Percentiles rank a stretch among this genome's conserved stretches.
Conservation (phyloP, 2,797 vertebrate genomes). For the Lophius americanus region DNA sequence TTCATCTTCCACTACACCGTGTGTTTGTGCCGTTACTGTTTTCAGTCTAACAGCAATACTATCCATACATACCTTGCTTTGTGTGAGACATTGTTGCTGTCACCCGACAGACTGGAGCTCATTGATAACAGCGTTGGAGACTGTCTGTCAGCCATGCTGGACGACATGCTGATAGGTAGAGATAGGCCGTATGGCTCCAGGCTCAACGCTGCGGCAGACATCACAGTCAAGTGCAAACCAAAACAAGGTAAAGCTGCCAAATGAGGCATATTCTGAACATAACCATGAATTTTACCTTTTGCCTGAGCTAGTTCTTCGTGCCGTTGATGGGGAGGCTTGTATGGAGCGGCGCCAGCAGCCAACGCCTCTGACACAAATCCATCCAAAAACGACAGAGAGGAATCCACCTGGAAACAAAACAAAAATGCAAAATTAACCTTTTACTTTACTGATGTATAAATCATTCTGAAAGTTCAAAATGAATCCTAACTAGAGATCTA, state of each 20-base stretch:
- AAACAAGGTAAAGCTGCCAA: slow-evolving; percentile 8
- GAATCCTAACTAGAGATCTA: not conserved
- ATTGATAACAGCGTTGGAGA: slow-evolving; percentile 91
- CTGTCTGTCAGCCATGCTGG: slow-evolving; percentile 87
- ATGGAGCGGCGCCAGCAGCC: slow-evolving; percentile 89
- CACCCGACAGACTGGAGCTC: slow-evolving; percentile 90
- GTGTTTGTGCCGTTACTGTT: not conserved
- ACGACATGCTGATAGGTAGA: slow-evolving; percentile 86
- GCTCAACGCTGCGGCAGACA: slow-evolving; percentile 84
- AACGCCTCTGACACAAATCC: slow-evolving; percentile 94
- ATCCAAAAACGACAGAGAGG: slow-evolving; percentile 96
- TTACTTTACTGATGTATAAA: not conserved
- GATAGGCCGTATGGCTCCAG: slow-evolving; percentile 93
- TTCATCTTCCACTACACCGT: no score
- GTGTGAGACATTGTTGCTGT: slow-evolving; percentile 85
- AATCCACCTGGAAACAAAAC: slow-evolving; percentile 87
- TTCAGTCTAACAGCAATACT: not conserved
- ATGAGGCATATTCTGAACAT: not conserved
- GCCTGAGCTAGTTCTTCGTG: slow-evolving; percentile 91
- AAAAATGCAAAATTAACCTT: slow-evolving; percentile 9
- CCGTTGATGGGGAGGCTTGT: slow-evolving; percentile 95
- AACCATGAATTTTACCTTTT: slow-evolving; percentile 83
- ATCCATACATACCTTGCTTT: slow-evolving; percentile 85
- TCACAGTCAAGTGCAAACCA: slow-evolving; percentile 30
- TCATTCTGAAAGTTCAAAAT: not conserved